Conservation (phyloP, 2,797 vertebrate species). For the Coregonus sp. region DNA sequence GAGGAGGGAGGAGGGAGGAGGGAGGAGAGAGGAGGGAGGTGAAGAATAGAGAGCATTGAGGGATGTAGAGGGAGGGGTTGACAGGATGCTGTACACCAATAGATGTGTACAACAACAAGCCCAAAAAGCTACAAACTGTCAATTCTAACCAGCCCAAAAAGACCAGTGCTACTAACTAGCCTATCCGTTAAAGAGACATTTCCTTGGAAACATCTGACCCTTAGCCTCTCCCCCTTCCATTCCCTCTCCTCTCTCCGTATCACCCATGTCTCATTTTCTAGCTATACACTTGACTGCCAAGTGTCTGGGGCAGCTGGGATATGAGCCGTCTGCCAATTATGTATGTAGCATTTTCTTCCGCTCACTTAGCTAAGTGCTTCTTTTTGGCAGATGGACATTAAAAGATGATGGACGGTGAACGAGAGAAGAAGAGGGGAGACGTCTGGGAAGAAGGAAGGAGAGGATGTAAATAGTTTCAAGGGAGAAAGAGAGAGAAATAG, state of each 20-base stretch:
- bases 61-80: not conserved
- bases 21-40: not conserved
- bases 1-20: not conserved
- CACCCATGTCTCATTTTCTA: not conserved
- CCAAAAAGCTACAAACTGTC: not conserved
- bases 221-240: too few species aligned
- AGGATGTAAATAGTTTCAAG: not conserved
- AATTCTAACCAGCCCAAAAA: not conserved
- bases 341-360: slow-evolving; percentile 68
- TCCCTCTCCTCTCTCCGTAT: not conserved
- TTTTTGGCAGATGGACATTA: slow-evolving; percentile 73
- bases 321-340: slow-evolving; percentile 69
- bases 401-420: slow-evolving; percentile 71
- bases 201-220: not conserved
- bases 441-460: not conserved
- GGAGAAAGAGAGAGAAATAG: not conserved
- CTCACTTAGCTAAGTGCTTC: slow-evolving; percentile 78
- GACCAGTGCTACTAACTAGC: slow-evolving; percentile 2
- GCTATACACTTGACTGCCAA: slow-evolving; percentile 28
- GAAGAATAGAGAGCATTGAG: not conserved
- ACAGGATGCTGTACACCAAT: not conserved
- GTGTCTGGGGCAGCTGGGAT: slow-evolving; percentile 30
- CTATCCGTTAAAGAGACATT: slow-evolving; percentile 4
- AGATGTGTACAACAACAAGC: not conserved
- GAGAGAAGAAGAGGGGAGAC: not conserved